These are phyloP conservation scores for Pseudomyrmex dendroicus DNA, from an alignment of 1,140 invertebrate genomes.

Conservation along the genomic window DNA sequence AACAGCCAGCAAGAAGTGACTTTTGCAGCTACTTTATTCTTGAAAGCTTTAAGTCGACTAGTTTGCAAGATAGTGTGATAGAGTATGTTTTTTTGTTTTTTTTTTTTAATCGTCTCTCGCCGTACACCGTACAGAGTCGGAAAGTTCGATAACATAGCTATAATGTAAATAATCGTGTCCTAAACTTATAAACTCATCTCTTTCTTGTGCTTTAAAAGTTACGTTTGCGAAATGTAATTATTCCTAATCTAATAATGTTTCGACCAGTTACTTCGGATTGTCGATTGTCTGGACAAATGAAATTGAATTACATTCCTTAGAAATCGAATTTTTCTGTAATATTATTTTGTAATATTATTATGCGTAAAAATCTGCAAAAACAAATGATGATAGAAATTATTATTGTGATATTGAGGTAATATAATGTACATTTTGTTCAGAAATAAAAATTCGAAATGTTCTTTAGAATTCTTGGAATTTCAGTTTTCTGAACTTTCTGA, in stretches of 20 bases:
- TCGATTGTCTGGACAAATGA: no score
- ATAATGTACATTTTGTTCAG: no score
- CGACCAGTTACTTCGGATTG: neutral
- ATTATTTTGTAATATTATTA: no score
- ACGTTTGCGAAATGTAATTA: neutral
- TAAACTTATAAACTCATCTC: no score
- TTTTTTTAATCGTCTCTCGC: neutral
- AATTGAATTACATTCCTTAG: no score
- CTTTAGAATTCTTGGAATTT: neutral
- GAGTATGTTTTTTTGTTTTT: constrained; percentile 8
- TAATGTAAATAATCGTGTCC: no score
- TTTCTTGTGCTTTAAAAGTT: no score
- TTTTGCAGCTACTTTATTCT: constrained; percentile 29
- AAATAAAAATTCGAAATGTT: neutral
- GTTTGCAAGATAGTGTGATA: neutral
- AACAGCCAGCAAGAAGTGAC: constrained; percentile 9
- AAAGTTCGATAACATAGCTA: constrained; percentile 3
- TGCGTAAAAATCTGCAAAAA: no score
- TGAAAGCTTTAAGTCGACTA: constrained; percentile 27
- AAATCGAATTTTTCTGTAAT: no score
- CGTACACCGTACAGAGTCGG: neutral
- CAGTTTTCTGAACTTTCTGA: constrained; percentile 5
- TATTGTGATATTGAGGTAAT: no score
- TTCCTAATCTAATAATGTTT: neutral
- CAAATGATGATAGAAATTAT: no score